Conservation (phyloP, 2,888 invertebrate species). For the Caenorhabditis parvicauda region DNA sequence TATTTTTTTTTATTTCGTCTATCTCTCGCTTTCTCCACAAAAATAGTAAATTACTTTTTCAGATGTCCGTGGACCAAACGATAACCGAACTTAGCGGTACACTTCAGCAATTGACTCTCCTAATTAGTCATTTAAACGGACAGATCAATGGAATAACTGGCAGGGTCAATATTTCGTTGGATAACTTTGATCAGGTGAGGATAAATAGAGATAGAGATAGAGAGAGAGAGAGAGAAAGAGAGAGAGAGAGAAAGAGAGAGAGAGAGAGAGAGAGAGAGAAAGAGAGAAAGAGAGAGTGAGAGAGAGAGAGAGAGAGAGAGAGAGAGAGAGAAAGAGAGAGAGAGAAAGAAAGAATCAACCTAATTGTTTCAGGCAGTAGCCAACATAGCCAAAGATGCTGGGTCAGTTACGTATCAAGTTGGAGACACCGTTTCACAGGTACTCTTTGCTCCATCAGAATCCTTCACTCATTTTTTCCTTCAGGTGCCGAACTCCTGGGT, state of each 20-base stretch:
- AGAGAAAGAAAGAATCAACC: too few species aligned
- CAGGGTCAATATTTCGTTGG: slow-evolving; percentile 54
- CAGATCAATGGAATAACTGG: slow-evolving; percentile 58
- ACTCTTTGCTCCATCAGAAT: too few species aligned
- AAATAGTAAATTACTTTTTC: slow-evolving; percentile 1
- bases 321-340: neutral
- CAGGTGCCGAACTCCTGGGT: slow-evolving; percentile 60
- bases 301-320: too few species aligned
- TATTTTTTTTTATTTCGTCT: neutral
- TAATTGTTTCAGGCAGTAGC: slow-evolving; percentile 41
- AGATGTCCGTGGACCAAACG: slow-evolving; percentile 59
- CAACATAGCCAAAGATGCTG: slow-evolving; percentile 56
- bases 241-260: too few species aligned
- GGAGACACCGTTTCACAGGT: slow-evolving; percentile 57
- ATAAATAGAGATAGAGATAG: too few species aligned
- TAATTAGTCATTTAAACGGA: slow-evolving; percentile 59
- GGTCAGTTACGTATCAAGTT: slow-evolving; percentile 55
- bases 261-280: too few species aligned
- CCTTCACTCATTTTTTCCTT: slow-evolving; percentile 7
- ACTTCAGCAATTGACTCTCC: slow-evolving; percentile 49
- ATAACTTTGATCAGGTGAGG: slow-evolving; percentile 56
- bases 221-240: too few species aligned
- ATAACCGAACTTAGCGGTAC: slow-evolving; percentile 58
- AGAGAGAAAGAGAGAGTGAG: too few species aligned
- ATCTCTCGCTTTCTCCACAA: neutral